These are phyloP conservation scores for Ditula angustiorana DNA, from an alignment of 2,888 invertebrate genomes.

Conservation along the genomic window DNA sequence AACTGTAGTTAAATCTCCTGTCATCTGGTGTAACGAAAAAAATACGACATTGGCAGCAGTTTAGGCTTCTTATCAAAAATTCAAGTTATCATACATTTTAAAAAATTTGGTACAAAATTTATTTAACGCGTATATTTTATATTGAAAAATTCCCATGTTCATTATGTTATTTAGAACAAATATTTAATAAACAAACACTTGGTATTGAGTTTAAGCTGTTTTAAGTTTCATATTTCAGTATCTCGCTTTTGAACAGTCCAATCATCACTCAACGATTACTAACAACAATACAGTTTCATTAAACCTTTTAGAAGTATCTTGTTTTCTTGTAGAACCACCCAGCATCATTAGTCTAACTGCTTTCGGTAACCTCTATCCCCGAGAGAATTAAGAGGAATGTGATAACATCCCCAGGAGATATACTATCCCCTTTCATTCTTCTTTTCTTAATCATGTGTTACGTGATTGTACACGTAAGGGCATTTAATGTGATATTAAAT, in stretches of 20 bases:
- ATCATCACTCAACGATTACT: background rate
- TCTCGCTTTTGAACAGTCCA: background rate
- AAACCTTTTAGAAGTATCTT: background rate
- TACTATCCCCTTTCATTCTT: background rate
- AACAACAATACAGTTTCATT: background rate
- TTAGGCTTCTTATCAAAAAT: too few relatives aligned
- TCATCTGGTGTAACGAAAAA: too few relatives aligned
- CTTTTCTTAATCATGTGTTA: background rate
- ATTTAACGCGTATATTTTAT: too few relatives aligned
- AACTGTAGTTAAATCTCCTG: too few relatives aligned
- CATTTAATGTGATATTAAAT: background rate
- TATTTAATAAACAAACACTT: too few relatives aligned
- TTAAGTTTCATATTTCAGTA: background rate
- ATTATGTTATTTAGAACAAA: too few relatives aligned
- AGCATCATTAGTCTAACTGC: conserved; percentile 29
- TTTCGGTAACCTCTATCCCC: conserved; percentile 32
- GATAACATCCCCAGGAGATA: background rate
- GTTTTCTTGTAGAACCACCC: conserved; percentile 3
- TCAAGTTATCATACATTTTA: too few relatives aligned
- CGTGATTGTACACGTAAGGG: too few relatives aligned
- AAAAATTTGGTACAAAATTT: too few relatives aligned
- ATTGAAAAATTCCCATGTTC: too few relatives aligned
- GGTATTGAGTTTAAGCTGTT: too few relatives aligned
- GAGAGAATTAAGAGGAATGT: background rate
- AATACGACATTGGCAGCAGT: too few relatives aligned